Percentiles rank a stretch among this genome's conserved stretches.
phyloP scores from a whole-genome alignment of 1,140 invertebrate species.

The Leucophenga varia region DNA sequence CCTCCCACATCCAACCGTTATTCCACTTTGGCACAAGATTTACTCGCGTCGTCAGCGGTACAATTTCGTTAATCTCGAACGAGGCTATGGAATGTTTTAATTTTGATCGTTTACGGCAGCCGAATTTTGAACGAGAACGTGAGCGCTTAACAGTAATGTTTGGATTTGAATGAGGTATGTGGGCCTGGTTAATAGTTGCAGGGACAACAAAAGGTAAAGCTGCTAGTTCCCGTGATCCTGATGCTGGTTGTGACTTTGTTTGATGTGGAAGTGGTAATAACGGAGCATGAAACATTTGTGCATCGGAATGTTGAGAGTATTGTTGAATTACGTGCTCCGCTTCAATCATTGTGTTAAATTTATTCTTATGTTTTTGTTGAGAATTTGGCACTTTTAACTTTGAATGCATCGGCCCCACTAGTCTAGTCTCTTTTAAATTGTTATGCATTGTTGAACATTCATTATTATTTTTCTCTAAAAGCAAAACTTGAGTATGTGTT shows the following conservation, averaged over 20 bases:
- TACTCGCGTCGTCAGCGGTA: constrained; percentile 53
- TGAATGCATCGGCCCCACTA: too few relatives aligned
- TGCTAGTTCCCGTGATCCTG: too few relatives aligned
- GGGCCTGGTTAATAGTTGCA: too few relatives aligned
- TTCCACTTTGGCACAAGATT: constrained; percentile 75
- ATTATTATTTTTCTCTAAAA: too few relatives aligned
- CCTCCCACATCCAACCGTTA: constrained; percentile 91
- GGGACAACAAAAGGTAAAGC: too few relatives aligned
- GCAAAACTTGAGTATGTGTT: too few relatives aligned
- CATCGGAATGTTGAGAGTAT: constrained; percentile 40
- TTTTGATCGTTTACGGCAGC: constrained; percentile 43
- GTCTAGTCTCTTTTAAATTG: too few relatives aligned
- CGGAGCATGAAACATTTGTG: constrained; percentile 27
- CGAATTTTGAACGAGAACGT: constrained; percentile 48
- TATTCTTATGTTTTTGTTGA: too few relatives aligned
- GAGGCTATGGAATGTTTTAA: constrained; percentile 45
- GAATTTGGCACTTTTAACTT: too few relatives aligned
- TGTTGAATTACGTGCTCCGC: neutral
- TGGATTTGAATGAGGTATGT: too few relatives aligned
- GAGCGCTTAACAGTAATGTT: constrained; percentile 30
- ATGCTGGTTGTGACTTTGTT: constrained; percentile 12
- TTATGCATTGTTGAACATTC: too few relatives aligned
- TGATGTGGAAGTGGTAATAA: neutral
- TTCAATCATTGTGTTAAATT: constrained; percentile 14
- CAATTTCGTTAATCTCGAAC: constrained; percentile 41